Base-by-base conservation (phyloP, 2,797 vertebrate species). In the Bradypus variegatus region DNA sequence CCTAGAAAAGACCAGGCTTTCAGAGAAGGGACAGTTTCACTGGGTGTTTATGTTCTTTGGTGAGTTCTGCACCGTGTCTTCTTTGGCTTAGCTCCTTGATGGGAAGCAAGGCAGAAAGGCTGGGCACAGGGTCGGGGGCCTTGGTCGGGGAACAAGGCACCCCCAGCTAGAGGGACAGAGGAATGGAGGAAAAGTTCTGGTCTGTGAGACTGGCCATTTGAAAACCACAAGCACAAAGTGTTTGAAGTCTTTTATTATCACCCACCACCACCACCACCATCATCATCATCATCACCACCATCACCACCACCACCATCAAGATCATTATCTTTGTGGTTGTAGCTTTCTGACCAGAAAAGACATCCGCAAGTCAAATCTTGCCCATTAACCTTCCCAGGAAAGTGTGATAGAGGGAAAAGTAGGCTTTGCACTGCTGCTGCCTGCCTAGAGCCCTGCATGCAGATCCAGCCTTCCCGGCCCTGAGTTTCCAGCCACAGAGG, bases 81-180 rank as follows among this genome's bases (percentile, higher is more conserved):
- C 10, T 53, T 90, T 23, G 25, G 7, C 79, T 67, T 8, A 13
- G 72, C 23, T 89, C 10, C 58, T 73, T 50, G 7, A 9, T 36
- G 33, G 38, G 69, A 77, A 79, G 45, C 12, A n/a, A 79, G 45
- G 67, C 4, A 55, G 78, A 38, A 53, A 62, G 60, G 31, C 19
- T 19, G 3, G 25, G 3, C 3, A 2, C 14, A 18, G 45, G 38
- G 3, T 18, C 8, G 38, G 6, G 9, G 48, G 16, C 14, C n/a
- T 18, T 0, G 0, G 21, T 23, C 3, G 23, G 33, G 45, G 50
- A 78, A 53, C 18, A 78, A 53, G 50, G 50, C 50, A 36, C 19
- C 18, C 18, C 5, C 29, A 3, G 19, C 76, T 19, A 4, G 64
- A 69, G 31, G 50, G 53, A 53, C 36, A 48, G 65, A 48, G 53